Percentiles rank a stretch among this genome's conserved stretches.
Conservation (phyloP, 2,888 invertebrate genomes). For the Phyto melanocephala region DNA sequence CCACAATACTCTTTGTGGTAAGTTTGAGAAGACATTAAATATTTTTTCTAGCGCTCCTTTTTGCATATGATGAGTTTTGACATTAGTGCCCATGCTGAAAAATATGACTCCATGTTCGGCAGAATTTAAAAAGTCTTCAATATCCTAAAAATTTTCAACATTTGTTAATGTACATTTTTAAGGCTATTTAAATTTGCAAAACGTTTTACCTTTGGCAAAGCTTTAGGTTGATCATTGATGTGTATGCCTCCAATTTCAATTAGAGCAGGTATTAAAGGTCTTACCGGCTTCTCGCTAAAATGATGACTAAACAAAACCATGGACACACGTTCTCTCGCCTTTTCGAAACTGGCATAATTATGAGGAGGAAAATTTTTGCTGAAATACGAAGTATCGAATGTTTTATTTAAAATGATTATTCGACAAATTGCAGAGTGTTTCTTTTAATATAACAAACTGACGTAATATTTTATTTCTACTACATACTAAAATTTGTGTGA, state of each 20-base stretch:
- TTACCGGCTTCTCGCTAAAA: slow-evolving; percentile 71
- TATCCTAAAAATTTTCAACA: slow-evolving; percentile 66
- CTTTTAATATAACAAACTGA: too few species aligned
- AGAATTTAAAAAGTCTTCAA: slow-evolving; percentile 72
- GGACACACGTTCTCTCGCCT: slow-evolving; percentile 69
- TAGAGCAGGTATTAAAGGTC: slow-evolving; percentile 72
- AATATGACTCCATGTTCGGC: slow-evolving; percentile 77
- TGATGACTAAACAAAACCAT: slow-evolving; percentile 74
- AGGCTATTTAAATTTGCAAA: background rate
- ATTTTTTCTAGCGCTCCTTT: slow-evolving; percentile 79
- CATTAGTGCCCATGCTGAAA: slow-evolving; percentile 79
- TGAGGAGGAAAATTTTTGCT: slow-evolving; percentile 66
- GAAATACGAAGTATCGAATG: too few species aligned
- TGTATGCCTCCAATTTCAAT: slow-evolving; percentile 77
- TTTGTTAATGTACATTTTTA: background rate
- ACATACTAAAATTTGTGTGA: too few species aligned
- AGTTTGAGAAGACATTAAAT: slow-evolving; percentile 80
- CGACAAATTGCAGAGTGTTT: too few species aligned
- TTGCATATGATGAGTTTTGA: slow-evolving; percentile 76
- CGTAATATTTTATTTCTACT: too few species aligned
- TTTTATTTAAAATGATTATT: too few species aligned
- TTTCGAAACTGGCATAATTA: slow-evolving; percentile 69
- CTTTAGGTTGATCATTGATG: slow-evolving; percentile 69
- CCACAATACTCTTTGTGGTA: slow-evolving; percentile 83
- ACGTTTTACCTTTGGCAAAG: slow-evolving; percentile 66